Evolutionary conservation across 2,113 vertebrate species (phyloP).

Genomic region (Phyllostomus discolor): DNA sequence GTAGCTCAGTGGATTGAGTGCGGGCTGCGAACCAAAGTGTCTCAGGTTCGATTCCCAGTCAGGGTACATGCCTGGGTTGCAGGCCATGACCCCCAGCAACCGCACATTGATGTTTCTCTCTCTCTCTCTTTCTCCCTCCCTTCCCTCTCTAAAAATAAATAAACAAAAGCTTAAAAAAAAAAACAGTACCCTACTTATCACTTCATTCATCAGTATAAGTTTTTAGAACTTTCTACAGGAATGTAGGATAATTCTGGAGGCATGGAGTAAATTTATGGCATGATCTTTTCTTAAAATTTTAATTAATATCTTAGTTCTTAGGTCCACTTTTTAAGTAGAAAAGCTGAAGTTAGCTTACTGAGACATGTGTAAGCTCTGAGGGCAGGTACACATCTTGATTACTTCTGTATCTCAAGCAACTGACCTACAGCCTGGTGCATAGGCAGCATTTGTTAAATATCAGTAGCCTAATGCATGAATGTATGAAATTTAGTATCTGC

Average conservation of each 20-base stretch:
- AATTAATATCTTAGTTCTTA: neutral
- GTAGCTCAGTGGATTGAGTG: too few relatives aligned
- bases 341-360: neutral
- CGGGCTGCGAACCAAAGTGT: too few relatives aligned
- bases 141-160: too few relatives aligned
- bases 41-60: too few relatives aligned
- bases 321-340: neutral
- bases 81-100: too few relatives aligned
- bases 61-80: too few relatives aligned
- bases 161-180: too few relatives aligned
- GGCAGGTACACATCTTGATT: neutral
- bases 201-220: neutral
- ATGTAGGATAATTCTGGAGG: neutral
- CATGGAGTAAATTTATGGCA: neutral
- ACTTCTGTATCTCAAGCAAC: neutral
- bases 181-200: neutral
- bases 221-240: constrained; percentile 14
- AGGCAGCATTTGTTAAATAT: neutral
- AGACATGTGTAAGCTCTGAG: neutral
- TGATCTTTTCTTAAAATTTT: constrained; percentile 22
- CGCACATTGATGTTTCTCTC: too few relatives aligned
- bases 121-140: too few relatives aligned
- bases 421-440: neutral
- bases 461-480: neutral
- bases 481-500: neutral